Conservation (phyloP, 1,140 invertebrate genomes). For the Odontomachus brunneus region DNA sequence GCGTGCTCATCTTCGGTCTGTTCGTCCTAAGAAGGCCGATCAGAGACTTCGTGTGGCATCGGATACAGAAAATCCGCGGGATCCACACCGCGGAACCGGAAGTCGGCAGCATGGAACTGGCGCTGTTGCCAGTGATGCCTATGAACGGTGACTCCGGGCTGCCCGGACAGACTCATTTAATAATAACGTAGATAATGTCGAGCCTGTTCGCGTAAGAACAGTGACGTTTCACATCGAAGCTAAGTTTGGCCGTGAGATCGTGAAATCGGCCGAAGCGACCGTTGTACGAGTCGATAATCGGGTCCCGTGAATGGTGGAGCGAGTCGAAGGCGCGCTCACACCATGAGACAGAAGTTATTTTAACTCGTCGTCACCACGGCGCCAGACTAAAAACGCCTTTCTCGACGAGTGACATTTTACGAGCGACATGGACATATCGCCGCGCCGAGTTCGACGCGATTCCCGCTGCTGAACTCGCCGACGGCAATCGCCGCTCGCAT, state of each 20-base stretch:
- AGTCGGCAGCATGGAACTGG: slow-evolving; percentile 76
- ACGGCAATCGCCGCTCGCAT: neutral
- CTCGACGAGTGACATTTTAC: neutral
- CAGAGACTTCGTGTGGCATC: slow-evolving; percentile 79
- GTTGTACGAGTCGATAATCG: slow-evolving; percentile 1
- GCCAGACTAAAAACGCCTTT: neutral
- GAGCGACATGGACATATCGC: neutral
- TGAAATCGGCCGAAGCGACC: slow-evolving; percentile 18
- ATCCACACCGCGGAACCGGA: slow-evolving; percentile 69
- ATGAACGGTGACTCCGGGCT: slow-evolving; percentile 62
- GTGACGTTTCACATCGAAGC: neutral
- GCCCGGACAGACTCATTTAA: slow-evolving; percentile 41
- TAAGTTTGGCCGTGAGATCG: neutral
- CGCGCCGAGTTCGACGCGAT: neutral
- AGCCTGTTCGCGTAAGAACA: neutral
- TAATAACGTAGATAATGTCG: neutral
- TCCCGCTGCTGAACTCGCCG: neutral
- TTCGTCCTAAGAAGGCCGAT: slow-evolving; percentile 86
- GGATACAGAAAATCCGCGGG: slow-evolving; percentile 78
- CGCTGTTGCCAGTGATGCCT: slow-evolving; percentile 74
- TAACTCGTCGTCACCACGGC: neutral
- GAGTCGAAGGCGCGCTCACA: neutral
- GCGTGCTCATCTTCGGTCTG: slow-evolving; percentile 85
- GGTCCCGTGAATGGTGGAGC: neutral
- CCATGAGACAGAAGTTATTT: slow-evolving; percentile 25